Conservation (phyloP, 1,140 invertebrate species). For the Camponotus pennsylvanicus region DNA sequence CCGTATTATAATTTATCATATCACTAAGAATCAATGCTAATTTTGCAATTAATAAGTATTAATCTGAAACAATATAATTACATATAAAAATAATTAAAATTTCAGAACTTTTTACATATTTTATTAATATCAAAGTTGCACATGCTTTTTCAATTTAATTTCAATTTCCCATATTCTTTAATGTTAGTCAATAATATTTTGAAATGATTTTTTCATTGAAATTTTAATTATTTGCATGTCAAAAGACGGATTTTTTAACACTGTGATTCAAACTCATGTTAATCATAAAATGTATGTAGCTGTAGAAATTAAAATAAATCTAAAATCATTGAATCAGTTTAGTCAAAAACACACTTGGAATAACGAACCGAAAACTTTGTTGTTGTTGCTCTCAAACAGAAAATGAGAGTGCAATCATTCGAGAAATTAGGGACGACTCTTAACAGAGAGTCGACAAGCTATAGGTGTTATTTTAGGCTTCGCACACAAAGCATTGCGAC, state of each 20-base stretch:
- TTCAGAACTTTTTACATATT: background rate
- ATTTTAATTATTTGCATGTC: background rate
- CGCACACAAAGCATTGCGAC: conserved; percentile 62
- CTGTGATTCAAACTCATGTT: background rate
- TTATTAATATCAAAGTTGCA: background rate
- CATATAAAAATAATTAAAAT: background rate
- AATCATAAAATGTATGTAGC: background rate
- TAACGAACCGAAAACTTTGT: background rate
- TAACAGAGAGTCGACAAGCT: conserved; percentile 64
- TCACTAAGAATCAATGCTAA: background rate
- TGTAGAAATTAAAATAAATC: background rate
- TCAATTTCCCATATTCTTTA: background rate
- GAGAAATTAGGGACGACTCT: conserved; percentile 58
- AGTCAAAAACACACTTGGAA: background rate
- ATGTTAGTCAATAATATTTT: background rate
- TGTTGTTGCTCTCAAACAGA: conserved; percentile 1
- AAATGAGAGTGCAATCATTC: conserved; percentile 53
- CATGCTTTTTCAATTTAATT: background rate
- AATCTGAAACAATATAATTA: background rate
- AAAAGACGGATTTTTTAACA: background rate
- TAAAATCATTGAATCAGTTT: conserved; percentile 1
- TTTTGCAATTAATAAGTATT: background rate
- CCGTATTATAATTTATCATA: background rate
- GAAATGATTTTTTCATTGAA: background rate
- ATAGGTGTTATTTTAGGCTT: conserved; percentile 74